These are phyloP conservation scores for Lamproptera curius DNA, from an alignment of 2,888 invertebrate species.

Conservation along the genomic window DNA sequence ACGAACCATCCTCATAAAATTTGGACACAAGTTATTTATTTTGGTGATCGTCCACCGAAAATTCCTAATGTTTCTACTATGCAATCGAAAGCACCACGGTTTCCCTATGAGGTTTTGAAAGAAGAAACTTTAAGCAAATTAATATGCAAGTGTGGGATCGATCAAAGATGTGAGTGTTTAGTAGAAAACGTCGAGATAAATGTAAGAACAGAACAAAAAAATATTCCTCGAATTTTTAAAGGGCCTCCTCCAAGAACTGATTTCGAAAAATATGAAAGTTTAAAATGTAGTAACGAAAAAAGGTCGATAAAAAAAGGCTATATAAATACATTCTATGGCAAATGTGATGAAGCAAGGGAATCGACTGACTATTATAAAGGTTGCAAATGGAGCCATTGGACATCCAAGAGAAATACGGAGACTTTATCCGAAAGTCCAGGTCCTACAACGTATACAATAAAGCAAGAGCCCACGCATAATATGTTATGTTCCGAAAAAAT, in stretches of 20 bases:
- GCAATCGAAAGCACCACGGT: constrained; percentile 50
- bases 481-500: constrained; percentile 50
- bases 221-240: constrained; percentile 42
- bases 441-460: constrained; percentile 49
- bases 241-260: constrained; percentile 43
- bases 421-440: constrained; percentile 41
- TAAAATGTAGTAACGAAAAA: no score
- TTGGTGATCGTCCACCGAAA: constrained; percentile 29
- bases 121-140: constrained; percentile 49
- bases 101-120: constrained; percentile 51
- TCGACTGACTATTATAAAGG: constrained; percentile 54
- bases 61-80: constrained; percentile 52
- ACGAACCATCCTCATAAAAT: constrained; percentile 31
- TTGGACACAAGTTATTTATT: constrained; percentile 54
- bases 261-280: no score
- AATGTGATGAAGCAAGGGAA: constrained; percentile 37
- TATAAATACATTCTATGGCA: background rate
- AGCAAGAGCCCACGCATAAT: constrained; percentile 30
- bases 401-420: constrained; percentile 35
- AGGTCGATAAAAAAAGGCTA: no score
- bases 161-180: constrained; percentile 47
- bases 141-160: constrained; percentile 51
- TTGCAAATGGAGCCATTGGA: constrained; percentile 64
- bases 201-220: constrained; percentile 23
- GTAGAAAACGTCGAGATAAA: constrained; percentile 29